Evolutionary conservation across 2,888 invertebrate genomes (phyloP).

Genomic region (Clistopyga incitator): DNA sequence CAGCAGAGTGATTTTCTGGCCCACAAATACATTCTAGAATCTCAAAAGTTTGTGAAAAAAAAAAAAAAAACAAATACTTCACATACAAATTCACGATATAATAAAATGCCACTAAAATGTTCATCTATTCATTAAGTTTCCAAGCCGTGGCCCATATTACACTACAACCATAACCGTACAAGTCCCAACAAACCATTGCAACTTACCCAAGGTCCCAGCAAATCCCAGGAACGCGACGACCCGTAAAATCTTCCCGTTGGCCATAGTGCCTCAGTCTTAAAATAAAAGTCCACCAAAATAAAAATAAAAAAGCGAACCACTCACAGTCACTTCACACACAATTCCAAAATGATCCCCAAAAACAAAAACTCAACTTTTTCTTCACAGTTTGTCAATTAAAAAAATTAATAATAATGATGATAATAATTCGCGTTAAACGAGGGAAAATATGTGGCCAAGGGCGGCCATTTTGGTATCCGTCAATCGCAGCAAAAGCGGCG

Average conservation of each 20-base stretch:
- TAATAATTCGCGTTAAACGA: conserved; percentile 32
- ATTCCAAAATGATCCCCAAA: background rate
- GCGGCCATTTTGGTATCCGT: conserved; percentile 75
- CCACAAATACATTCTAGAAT: background rate
- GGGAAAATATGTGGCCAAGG: conserved; percentile 62
- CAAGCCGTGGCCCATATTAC: background rate
- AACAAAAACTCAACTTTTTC: conserved; percentile 8
- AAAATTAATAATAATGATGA: conserved; percentile 11
- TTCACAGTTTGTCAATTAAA: background rate
- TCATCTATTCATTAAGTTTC: background rate
- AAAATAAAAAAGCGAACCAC: too few relatives aligned
- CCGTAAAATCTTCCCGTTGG: conserved; percentile 20
- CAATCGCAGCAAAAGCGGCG: conserved; percentile 58
- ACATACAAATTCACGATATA: background rate
- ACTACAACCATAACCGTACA: background rate
- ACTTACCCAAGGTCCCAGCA: conserved; percentile 49
- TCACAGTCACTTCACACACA: conserved; percentile 13
- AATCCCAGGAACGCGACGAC: conserved; percentile 31
- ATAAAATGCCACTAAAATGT: background rate
- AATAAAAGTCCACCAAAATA: background rate
- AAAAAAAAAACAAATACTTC: background rate
- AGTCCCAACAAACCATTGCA: background rate
- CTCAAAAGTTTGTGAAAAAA: background rate
- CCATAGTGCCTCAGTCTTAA: conserved; percentile 31
- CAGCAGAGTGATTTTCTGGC: background rate